These are phyloP conservation scores for Uromys caudimaculatus DNA, from an alignment of 2,797 vertebrate genomes.

Conservation along the genomic window DNA sequence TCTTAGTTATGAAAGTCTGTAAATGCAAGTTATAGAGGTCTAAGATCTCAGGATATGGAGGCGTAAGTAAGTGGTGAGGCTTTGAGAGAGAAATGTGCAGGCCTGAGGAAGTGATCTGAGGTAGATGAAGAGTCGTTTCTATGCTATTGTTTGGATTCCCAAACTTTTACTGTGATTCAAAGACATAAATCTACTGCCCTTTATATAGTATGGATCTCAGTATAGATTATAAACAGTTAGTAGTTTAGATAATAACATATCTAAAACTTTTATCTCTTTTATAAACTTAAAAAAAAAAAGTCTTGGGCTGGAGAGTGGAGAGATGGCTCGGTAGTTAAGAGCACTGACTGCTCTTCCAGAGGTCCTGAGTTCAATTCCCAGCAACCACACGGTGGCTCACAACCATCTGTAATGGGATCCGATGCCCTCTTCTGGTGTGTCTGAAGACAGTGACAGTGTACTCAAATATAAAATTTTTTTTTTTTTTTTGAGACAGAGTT, in stretches of 20 bases:
- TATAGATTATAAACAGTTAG: background rate
- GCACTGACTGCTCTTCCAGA: too few relatives aligned
- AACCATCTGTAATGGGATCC: too few relatives aligned
- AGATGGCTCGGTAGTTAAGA: too few relatives aligned
- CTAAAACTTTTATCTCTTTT: background rate
- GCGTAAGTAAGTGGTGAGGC: background rate
- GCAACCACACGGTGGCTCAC: too few relatives aligned
- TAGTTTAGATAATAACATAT: background rate
- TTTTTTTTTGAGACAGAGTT: too few relatives aligned
- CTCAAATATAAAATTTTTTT: background rate
- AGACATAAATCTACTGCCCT: background rate
- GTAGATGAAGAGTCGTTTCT: background rate
- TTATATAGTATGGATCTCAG: background rate
- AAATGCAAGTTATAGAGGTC: too few relatives aligned
- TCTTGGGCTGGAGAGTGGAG: too few relatives aligned
- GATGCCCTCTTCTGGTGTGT: too few relatives aligned
- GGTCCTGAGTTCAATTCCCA: too few relatives aligned
- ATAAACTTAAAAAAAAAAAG: background rate
- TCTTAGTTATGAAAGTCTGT: background rate
- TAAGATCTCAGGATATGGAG: background rate
- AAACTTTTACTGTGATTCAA: background rate
- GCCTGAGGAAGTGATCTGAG: background rate
- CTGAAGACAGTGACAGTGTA: too few relatives aligned
- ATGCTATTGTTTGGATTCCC: background rate
- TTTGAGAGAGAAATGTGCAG: background rate